Conservation (phyloP, 2,797 vertebrate genomes). For the Nannoperca australis region DNA sequence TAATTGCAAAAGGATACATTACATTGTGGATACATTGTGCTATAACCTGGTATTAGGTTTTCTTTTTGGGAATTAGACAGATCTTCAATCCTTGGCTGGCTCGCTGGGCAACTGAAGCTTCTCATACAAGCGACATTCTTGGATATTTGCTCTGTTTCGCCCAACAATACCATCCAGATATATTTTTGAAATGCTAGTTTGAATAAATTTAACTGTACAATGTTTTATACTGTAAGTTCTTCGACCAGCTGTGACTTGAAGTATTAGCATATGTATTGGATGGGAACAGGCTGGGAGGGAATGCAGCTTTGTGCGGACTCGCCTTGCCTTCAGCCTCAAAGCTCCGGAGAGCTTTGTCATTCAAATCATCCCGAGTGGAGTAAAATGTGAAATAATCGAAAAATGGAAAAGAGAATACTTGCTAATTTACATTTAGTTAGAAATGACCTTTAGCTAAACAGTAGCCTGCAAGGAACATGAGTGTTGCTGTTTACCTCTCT, state of each 20-base stretch:
- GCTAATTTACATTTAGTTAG: slow-evolving; percentile 62
- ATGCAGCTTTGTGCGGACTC: slow-evolving; percentile 61
- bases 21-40: too few species aligned
- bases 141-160: slow-evolving; percentile 28
- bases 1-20: not conserved
- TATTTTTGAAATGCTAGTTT: slow-evolving; percentile 41
- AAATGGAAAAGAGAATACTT: slow-evolving; percentile 42
- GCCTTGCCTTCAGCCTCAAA: slow-evolving; percentile 59
- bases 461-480: not conserved
- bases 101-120: slow-evolving; percentile 1
- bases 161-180: slow-evolving; percentile 8
- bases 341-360: slow-evolving; percentile 68
- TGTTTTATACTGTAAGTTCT: slow-evolving; percentile 51
- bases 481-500: slow-evolving; percentile 14
- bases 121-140: slow-evolving; percentile 12
- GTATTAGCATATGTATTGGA: slow-evolving; percentile 75
- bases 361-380: slow-evolving; percentile 63
- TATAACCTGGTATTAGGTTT: not conserved
- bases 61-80: not conserved
- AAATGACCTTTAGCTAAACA: slow-evolving; percentile 56
- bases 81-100: slow-evolving; percentile 8
- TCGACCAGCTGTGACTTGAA: slow-evolving; percentile 51
- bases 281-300: slow-evolving; percentile 43
- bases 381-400: slow-evolving; percentile 57
- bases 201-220: slow-evolving; percentile 64